These are phyloP conservation scores for Discoglossus pictus DNA, from an alignment of 2,797 vertebrate species.

Conservation along the genomic window DNA sequence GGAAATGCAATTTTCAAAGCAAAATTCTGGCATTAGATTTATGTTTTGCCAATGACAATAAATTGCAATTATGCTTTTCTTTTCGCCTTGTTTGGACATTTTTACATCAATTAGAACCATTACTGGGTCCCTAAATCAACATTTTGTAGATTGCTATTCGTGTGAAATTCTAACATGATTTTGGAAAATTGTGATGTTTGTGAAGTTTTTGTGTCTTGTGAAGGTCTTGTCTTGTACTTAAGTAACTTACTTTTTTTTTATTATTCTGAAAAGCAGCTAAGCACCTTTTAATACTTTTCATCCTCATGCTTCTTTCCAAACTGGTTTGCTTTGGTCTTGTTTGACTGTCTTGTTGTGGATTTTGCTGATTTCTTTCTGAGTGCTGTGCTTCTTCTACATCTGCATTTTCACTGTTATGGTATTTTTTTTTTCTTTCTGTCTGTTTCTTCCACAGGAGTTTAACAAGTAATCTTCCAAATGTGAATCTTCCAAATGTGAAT, in stretches of 20 bases:
- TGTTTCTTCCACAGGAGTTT: slow-evolving; percentile 95
- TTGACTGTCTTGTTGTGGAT: slow-evolving; percentile 66
- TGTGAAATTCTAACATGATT: not conserved
- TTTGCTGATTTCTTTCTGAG: slow-evolving; percentile 79
- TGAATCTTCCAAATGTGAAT: slow-evolving; percentile 99
- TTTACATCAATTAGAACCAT: too few relatives aligned
- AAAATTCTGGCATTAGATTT: too few relatives aligned
- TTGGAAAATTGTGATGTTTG: not conserved
- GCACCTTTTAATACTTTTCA: slow-evolving; percentile 57
- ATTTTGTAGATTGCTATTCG: too few relatives aligned
- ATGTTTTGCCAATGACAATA: too few relatives aligned
- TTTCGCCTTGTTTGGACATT: too few relatives aligned
- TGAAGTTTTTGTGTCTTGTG: slow-evolving; percentile 58
- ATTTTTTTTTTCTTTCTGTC: slow-evolving; percentile 98
- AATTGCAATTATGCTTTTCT: too few relatives aligned
- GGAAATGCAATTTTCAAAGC: too few relatives aligned
- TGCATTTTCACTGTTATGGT: slow-evolving; percentile 94
- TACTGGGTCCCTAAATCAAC: too few relatives aligned
- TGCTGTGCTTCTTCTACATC: slow-evolving; percentile 91
- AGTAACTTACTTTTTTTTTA: slow-evolving; percentile 55
- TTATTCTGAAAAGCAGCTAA: slow-evolving; percentile 50
- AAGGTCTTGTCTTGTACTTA: slow-evolving; percentile 52
- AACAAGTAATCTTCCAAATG: slow-evolving; percentile 97
- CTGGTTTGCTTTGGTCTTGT: slow-evolving; percentile 68
- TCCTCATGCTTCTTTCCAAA: slow-evolving; percentile 68